A percentile compares a stretch with the other conserved stretches of the same genome.
phyloP scores from a whole-genome alignment of 2,888 invertebrate genomes.

The Agrotis ipsilon region DNA sequence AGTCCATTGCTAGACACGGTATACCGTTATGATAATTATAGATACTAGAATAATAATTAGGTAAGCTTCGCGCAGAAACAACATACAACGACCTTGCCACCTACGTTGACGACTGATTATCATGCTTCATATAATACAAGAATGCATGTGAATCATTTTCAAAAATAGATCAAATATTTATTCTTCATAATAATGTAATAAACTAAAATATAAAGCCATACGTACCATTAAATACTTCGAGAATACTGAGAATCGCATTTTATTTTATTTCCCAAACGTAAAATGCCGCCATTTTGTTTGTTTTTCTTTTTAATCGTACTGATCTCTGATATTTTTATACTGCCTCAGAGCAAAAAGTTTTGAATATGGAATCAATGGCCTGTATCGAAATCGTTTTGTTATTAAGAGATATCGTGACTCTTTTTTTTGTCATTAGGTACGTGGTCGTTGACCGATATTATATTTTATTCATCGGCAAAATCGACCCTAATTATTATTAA shows the following conservation, averaged over 20 bases:
- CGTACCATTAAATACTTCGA: neutral
- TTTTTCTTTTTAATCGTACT: constrained; percentile 23
- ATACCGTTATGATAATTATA: constrained; percentile 32
- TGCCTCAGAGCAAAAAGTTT: constrained; percentile 29
- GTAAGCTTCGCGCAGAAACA: constrained; percentile 42
- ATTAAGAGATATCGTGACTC: neutral
- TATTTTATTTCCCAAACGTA: neutral
- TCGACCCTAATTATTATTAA: neutral
- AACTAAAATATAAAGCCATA: neutral
- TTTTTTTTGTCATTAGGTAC: constrained; percentile 2
- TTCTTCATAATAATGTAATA: neutral
- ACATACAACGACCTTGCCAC: constrained; percentile 67
- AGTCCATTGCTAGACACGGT: constrained; percentile 1
- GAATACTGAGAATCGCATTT: neutral
- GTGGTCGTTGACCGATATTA: constrained; percentile 1
- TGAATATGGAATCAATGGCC: constrained; percentile 32
- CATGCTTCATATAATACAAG: constrained; percentile 32
- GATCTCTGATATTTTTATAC: constrained; percentile 22
- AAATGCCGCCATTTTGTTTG: constrained; percentile 34
- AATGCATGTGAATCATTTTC: constrained; percentile 47
- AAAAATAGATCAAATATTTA: constrained; percentile 29
- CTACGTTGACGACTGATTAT: constrained; percentile 63
- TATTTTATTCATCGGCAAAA: neutral
- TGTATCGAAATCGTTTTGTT: constrained; percentile 9
- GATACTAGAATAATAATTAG: constrained; percentile 29